Conservation (phyloP, 2,113 vertebrate species). For the Eira barbara region DNA sequence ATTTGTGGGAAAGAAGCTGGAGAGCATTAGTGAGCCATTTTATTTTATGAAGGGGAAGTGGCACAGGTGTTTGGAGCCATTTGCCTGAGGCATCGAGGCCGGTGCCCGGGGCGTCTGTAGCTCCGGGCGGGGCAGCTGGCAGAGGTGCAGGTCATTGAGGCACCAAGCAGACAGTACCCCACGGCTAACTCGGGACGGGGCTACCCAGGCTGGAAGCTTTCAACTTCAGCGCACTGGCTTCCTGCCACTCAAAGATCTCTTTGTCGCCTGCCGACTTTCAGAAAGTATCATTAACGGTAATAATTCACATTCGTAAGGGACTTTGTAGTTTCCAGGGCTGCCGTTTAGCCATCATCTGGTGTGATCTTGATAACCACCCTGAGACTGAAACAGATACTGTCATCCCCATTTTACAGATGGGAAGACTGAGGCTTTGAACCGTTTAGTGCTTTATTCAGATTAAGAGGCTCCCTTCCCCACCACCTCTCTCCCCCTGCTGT, state of each 20-base stretch:
- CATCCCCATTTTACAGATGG: neutral
- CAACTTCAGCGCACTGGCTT: neutral
- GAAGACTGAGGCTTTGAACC: neutral
- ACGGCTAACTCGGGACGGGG: neutral
- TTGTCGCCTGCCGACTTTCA: neutral
- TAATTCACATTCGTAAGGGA: neutral
- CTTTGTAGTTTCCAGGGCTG: neutral
- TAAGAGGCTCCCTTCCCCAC: neutral
- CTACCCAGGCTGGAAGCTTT: neutral
- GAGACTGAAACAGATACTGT: neutral
- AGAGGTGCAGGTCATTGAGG: neutral
- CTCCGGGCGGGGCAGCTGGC: neutral
- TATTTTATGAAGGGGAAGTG: conserved; percentile 51
- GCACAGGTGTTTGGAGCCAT: conserved; percentile 61
- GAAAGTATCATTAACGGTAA: neutral
- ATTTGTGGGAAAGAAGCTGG: neutral
- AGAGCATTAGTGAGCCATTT: conserved; percentile 24
- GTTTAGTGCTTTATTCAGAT: neutral
- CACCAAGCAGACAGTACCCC: neutral
- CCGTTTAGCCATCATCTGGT: neutral
- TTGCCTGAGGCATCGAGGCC: conserved; percentile 12
- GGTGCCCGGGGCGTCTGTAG: neutral
- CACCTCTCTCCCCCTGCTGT: neutral
- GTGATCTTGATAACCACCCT: neutral
- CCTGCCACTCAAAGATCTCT: neutral